Evolutionary conservation across 1,140 invertebrate species (phyloP).

Genomic region (Dreissena rostriformis): DNA sequence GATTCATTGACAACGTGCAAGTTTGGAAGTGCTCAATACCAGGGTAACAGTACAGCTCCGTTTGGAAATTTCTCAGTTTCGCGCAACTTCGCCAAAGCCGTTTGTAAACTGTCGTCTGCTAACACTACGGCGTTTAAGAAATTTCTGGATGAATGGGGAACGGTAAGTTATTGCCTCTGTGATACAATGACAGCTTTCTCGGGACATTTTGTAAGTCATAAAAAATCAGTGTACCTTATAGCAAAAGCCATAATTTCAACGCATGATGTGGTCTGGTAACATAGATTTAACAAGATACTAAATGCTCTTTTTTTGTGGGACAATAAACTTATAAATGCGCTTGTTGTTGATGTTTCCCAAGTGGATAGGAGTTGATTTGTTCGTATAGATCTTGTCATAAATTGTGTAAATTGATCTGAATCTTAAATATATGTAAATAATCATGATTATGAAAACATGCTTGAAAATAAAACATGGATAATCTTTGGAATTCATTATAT

Average conservation of each 20-base stretch:
- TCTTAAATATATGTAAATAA: neutral
- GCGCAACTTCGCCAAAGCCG: slow-evolving; percentile 17
- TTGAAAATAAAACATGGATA: neutral
- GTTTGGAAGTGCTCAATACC: neutral
- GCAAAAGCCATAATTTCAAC: too few relatives aligned
- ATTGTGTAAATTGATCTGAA: neutral
- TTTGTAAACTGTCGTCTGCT: slow-evolving; percentile 7
- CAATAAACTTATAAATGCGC: neutral
- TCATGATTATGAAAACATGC: neutral
- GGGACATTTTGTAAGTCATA: neutral
- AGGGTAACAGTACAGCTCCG: neutral
- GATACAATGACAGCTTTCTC: neutral
- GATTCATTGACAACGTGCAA: slow-evolving; percentile 17
- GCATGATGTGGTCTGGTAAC: too few relatives aligned
- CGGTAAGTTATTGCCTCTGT: slow-evolving; percentile 16
- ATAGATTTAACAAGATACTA: too few relatives aligned
- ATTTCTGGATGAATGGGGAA: slow-evolving; percentile 39
- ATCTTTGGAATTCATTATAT: neutral
- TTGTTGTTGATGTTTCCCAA: neutral
- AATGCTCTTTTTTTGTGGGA: too few relatives aligned
- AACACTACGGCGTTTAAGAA: neutral
- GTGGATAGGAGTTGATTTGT: neutral
- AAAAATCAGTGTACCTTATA: neutral
- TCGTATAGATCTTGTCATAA: neutral
- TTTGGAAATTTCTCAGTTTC: slow-evolving; percentile 32